phyloP scores from a whole-genome alignment of 2,888 invertebrate species.

The Lagria hirta region DNA sequence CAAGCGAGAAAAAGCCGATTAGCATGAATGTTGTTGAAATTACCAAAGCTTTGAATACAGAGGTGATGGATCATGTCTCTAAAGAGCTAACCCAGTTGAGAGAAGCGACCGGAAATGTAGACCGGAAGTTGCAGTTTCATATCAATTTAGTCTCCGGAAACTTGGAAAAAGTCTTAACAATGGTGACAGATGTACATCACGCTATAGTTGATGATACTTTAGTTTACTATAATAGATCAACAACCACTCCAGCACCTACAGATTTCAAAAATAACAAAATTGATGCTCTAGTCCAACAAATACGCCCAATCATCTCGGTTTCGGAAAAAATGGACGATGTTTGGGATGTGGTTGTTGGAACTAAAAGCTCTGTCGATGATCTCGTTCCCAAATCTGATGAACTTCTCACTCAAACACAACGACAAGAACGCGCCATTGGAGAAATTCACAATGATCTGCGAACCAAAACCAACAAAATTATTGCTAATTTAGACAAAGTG shows the following conservation, averaged over 20 bases:
- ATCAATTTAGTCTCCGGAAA: conserved; percentile 82
- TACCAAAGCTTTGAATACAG: conserved; percentile 79
- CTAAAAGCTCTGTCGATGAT: conserved; percentile 84
- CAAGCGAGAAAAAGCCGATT: conserved; percentile 83
- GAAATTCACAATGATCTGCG: conserved; percentile 82
- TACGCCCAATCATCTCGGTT: conserved; percentile 81
- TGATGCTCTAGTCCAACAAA: conserved; percentile 78
- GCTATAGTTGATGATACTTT: conserved; percentile 76
- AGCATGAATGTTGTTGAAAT: conserved; percentile 82
- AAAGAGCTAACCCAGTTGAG: conserved; percentile 78
- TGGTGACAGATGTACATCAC: conserved; percentile 81
- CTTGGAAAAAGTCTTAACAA: conserved; percentile 73
- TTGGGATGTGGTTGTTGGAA: conserved; percentile 87
- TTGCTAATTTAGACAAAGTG: conserved; percentile 83
- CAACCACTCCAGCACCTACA: conserved; percentile 59
- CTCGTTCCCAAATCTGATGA: conserved; percentile 85
- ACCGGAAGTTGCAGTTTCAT: conserved; percentile 81
- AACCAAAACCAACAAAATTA: conserved; percentile 81
- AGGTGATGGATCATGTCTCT: conserved; percentile 78
- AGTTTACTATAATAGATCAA: conserved; percentile 33
- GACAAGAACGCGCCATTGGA: conserved; percentile 83
- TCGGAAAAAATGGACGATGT: conserved; percentile 91
- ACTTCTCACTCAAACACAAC: conserved; percentile 78
- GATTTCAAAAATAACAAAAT: conserved; percentile 68
- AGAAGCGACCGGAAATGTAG: conserved; percentile 74